Conservation (phyloP, 2,888 invertebrate species). For the Podotricha telesiphe region DNA sequence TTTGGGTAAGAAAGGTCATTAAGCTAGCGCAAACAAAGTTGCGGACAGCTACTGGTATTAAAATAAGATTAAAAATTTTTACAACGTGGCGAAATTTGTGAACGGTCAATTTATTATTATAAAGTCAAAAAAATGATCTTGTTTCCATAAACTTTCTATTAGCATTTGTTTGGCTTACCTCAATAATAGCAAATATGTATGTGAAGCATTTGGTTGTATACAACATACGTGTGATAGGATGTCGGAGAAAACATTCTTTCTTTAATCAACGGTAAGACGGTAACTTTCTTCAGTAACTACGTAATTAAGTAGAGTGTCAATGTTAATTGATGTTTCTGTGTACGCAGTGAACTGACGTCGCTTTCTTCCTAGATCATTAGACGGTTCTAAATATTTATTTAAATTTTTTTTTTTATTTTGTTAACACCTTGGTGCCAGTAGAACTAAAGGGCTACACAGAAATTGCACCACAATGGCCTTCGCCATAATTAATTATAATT, state of each 20-base stretch:
- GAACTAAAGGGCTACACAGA: no score
- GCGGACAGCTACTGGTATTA: no score
- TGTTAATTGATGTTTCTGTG: conserved; percentile 18
- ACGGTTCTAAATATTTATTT: no score
- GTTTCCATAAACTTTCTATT: conserved; percentile 32
- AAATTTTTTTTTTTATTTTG: no score
- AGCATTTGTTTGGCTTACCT: conserved; percentile 36
- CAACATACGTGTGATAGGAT: conserved; percentile 14
- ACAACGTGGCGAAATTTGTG: no score
- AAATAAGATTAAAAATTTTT: no score
- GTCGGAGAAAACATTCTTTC: conserved; percentile 26
- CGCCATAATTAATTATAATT: no score
- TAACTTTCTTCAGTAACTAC: conserved; percentile 16
- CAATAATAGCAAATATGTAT: conserved; percentile 19
- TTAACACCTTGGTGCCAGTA: no score
- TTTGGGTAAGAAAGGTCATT: no score
- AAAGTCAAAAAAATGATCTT: background rate
- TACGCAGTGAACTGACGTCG: background rate
- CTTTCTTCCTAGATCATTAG: background rate
- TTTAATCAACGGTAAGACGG: conserved; percentile 10
- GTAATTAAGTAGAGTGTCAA: conserved; percentile 21
- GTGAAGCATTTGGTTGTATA: conserved; percentile 4
- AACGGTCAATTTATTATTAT: background rate
- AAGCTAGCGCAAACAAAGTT: no score
- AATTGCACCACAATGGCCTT: no score